These are phyloP conservation scores for Drosophila ananassae DNA, from an alignment of 1,140 invertebrate species.

Conservation along the genomic window DNA sequence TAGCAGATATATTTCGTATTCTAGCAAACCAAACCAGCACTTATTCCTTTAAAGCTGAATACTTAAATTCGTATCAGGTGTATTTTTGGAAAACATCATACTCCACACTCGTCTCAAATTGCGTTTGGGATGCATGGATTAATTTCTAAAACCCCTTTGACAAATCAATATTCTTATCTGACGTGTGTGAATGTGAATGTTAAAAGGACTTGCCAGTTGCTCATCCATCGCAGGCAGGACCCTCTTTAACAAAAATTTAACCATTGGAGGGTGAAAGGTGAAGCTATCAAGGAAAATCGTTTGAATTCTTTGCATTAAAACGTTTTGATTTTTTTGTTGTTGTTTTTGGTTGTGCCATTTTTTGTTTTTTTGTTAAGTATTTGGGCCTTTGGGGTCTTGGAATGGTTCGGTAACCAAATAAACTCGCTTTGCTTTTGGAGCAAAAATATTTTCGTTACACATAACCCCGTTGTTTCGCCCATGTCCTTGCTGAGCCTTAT, in stretches of 20 bases:
- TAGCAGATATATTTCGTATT: not conserved
- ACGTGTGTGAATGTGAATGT: slow-evolving; percentile 50
- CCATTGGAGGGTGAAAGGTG: slow-evolving; percentile 23
- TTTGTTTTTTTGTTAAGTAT: slow-evolving; percentile 22
- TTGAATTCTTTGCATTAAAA: slow-evolving; percentile 73
- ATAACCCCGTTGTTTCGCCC: slow-evolving; percentile 51
- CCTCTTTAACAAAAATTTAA: slow-evolving; percentile 25
- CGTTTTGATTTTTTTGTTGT: slow-evolving; percentile 71
- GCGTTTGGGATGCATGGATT: slow-evolving; percentile 55
- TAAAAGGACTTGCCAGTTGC: slow-evolving; percentile 9
- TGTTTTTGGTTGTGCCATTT: slow-evolving; percentile 55
- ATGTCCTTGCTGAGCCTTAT: slow-evolving; percentile 7
- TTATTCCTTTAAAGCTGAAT: slow-evolving; percentile 1
- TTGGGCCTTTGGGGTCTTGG: slow-evolving; percentile 33
- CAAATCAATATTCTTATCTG: slow-evolving; percentile 67
- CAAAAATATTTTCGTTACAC: slow-evolving; percentile 75
- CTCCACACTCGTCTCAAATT: slow-evolving; percentile 22
- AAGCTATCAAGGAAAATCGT: slow-evolving; percentile 65
- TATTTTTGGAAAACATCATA: not conserved
- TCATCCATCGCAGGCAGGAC: slow-evolving; percentile 16
- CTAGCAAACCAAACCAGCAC: not conserved
- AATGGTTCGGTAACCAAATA: slow-evolving; percentile 76
- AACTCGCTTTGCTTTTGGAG: slow-evolving; percentile 70
- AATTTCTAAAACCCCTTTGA: slow-evolving; percentile 70
- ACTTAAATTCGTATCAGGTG: slow-evolving; percentile 13